Base-by-base conservation (phyloP, 2,113 vertebrate species). In the Columba livia region DNA sequence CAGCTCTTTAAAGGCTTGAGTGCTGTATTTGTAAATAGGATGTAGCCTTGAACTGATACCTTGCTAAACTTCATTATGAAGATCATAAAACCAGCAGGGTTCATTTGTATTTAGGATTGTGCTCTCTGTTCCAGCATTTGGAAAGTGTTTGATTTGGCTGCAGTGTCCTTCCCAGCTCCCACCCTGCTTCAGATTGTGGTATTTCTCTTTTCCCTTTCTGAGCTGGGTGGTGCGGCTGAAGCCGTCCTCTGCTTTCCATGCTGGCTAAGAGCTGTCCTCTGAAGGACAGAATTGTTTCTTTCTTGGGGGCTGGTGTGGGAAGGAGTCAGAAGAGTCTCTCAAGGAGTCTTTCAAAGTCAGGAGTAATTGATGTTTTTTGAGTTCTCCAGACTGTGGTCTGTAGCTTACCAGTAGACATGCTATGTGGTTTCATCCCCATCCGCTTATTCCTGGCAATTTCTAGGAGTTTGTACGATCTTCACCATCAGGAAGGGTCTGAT, bases 91-190 rank as follows among this genome's bases (percentile, higher is more conserved):
- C 26, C 90, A 82, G 69, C 86, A 92, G 92, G 93, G 36, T 95
- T 90, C 73, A 61, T 85, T 94, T 96, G 77, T 94, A 61, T 85
- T 85, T 90, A 74, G 77, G 74, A 61, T 26, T 61, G 44, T 51
- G 29, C 88, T 95, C 88, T 95, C 83, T 93, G 62, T 89, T 96
- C 77, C 88, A 90, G 70, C 58, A 66, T 82, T 93, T 90, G 74
- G 24, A 47, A 95, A 93, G 31, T 95, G 92, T 96, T 97, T 96
- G 83, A 79, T 95, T 96, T 97, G 93, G 96, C 96, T 66, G 32
- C 66, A 58, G 72, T 71, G 77, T 84, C 42, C 36, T n/a, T 81
- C 70, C 16, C 23, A 0, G 50, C 80, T 95, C 72, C 80, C 85
- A 92, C 78, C n/a, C 62, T 89, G 17, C 17, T 92, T 86, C 85